Base-by-base conservation (phyloP, 1,140 invertebrate genomes). In the Hycleus phaleratus region DNA sequence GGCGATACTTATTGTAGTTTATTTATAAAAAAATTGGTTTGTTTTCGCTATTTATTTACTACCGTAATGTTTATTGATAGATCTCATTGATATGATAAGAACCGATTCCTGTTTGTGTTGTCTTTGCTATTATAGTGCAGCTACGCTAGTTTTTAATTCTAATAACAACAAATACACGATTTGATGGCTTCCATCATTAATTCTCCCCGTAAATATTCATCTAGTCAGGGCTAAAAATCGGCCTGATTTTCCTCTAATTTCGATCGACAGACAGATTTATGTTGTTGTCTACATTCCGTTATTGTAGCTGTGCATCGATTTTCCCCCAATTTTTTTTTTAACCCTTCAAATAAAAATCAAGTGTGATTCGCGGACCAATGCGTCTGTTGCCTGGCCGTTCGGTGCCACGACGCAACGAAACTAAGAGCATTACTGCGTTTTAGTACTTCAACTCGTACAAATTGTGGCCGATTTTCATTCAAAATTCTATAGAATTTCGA, bases 291-390 rank as follows among this genome's bases (percentile, higher is more conserved):
- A 68, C 66, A 68, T 68, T 68, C 66, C 66, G 58, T 63, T 39
- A 39, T 10, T 61, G 49, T 62, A 61, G 65, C 63, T 68, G 60
- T 67, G 64, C 64, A 68, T 68, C 56, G 56, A 68, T 47, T 60
- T 59, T 63, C 49, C 4, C 3, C 4, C 4, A 42, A 3, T 39
- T 39, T 10, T 39, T 39, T 7, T 39, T 7, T 6, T 39, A 42
- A 42, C 3, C 4, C 9, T n/a, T 42, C 3, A 8, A 42, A 42
- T 10, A 10, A 42, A 42, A 42, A 42, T 49, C 39, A 46, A 60
- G 58, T 69, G 67, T 70, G 66, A 70, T 70, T 70, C 49, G 59
- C 60, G 68, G 68, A 70, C 68, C 68, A 70, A 70, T 66, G 65
- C 56, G 65, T 67, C 60, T 65, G 40, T 59, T 56, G 57, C 58